Conservation (phyloP, 1,140 invertebrate species). For the Drosophila grimshawi region DNA sequence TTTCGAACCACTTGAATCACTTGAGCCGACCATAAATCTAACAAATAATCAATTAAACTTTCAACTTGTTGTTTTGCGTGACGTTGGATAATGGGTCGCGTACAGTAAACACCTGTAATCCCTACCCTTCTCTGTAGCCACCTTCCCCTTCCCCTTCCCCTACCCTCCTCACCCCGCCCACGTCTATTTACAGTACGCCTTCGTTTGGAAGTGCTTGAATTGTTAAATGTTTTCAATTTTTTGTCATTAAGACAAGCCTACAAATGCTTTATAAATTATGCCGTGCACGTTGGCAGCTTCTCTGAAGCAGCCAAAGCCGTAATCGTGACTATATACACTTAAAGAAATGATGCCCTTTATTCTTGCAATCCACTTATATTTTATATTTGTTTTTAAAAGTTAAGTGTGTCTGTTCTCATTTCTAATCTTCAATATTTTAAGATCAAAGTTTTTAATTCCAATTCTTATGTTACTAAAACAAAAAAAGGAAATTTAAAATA, state of each 20-base stretch:
- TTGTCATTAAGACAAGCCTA: slow-evolving; percentile 79
- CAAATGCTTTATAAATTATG: slow-evolving; percentile 74
- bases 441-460: no score
- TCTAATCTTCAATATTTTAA: no score
- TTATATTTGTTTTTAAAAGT: no score
- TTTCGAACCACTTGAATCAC: slow-evolving; percentile 5
- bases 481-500: no score
- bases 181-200: not conserved
- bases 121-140: not conserved
- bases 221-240: slow-evolving; percentile 71
- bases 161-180: not conserved
- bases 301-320: slow-evolving; percentile 6
- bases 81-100: slow-evolving; percentile 42
- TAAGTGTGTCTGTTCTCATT: no score
- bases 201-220: slow-evolving; percentile 64
- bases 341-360: not conserved
- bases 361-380: no score
- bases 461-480: no score
- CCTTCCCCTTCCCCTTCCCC: not conserved
- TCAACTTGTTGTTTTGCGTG: slow-evolving; percentile 53
- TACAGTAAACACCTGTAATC: slow-evolving; percentile 21
- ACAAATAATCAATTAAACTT: slow-evolving; percentile 61
- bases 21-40: slow-evolving; percentile 38
- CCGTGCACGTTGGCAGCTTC: slow-evolving; percentile 58
- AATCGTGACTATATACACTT: slow-evolving; percentile 2